Evolutionary conservation across 2,113 vertebrate genomes (phyloP).

Genomic region (human (Homo sapiens)): DNA sequence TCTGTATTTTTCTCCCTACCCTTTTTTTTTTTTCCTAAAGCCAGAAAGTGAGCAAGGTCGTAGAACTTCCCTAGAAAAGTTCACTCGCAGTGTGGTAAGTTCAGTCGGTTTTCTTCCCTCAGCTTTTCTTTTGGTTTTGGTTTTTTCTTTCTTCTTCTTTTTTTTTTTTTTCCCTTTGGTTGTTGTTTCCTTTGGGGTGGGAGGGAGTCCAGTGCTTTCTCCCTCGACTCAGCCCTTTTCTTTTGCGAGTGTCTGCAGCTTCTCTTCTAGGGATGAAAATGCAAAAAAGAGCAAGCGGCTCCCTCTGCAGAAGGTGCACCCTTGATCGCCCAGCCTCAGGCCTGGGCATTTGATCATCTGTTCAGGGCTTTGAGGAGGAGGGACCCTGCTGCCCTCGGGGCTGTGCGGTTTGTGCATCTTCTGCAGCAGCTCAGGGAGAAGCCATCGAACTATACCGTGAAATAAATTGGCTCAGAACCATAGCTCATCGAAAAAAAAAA

Average conservation of each 20-base stretch:
- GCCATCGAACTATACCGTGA: neutral
- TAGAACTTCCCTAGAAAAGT: conserved; percentile 99
- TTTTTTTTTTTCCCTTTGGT: conserved; percentile 34
- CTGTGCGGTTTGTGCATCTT: conserved; percentile 24
- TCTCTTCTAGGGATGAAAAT: conserved; percentile 71
- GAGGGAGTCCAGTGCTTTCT: conserved; percentile 65
- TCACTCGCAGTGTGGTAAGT: conserved; percentile 99
- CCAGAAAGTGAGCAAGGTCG: conserved; percentile 97
- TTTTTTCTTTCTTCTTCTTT: conserved; percentile 39
- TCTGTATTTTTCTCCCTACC: conserved; percentile 83
- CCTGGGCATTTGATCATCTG: neutral
- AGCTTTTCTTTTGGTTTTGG: conserved; percentile 66
- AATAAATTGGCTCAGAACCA: conserved; percentile 69
- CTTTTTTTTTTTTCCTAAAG: conserved; percentile 85
- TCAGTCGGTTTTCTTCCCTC: conserved; percentile 78
- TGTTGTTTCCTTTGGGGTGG: conserved; percentile 61
- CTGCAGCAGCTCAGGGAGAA: conserved; percentile 59
- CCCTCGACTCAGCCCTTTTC: conserved; percentile 30
- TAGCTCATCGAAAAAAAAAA: conserved; percentile 15
- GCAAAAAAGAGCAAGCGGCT: neutral
- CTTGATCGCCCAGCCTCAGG: neutral
- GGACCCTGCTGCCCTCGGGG: neutral
- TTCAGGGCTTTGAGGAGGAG: neutral
- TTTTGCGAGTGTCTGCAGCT: conserved; percentile 71
- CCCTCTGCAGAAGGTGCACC: conserved; percentile 67